A percentile compares a stretch with the other conserved stretches of the same genome.
Evolutionary conservation across 2,888 invertebrate genomes (phyloP).

Genomic region (Apotomis betuletana): DNA sequence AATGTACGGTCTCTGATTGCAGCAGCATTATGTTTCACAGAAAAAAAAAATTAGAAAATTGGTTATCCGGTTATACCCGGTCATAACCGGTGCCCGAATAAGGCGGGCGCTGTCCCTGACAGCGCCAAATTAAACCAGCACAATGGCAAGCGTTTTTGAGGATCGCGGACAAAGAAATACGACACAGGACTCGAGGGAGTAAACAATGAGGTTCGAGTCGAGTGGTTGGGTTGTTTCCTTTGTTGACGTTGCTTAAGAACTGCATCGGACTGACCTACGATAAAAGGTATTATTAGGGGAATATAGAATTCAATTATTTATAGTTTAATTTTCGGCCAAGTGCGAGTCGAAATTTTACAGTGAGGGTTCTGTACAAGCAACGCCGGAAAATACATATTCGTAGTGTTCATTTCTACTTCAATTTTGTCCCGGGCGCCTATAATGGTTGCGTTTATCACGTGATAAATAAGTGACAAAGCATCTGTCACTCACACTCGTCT

Average conservation of each 20-base stretch:
- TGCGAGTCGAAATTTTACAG: too few species aligned
- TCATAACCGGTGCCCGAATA: constrained; percentile 43
- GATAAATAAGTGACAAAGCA: too few species aligned
- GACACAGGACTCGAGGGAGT: not conserved
- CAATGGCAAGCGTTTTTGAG: constrained; percentile 23
- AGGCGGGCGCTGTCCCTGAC: constrained; percentile 61
- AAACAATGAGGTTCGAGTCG: not conserved
- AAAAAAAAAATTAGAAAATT: too few species aligned
- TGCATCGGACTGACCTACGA: not conserved
- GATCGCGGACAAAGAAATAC: constrained; percentile 20
- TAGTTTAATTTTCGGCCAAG: too few species aligned
- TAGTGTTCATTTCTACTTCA: too few species aligned
- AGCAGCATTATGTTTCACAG: too few species aligned
- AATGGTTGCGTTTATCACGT: too few species aligned
- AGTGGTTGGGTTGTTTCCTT: not conserved
- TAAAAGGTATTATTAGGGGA: not conserved
- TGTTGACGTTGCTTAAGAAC: not conserved
- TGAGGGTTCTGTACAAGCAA: too few species aligned
- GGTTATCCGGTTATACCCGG: not conserved
- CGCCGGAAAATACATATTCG: too few species aligned
- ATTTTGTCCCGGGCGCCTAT: too few species aligned
- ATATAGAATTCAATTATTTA: not conserved
- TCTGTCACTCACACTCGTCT: too few species aligned
- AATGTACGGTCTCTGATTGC: too few species aligned
- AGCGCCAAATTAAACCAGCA: constrained; percentile 66